These are phyloP conservation scores for Hemitrygon akajei DNA, from an alignment of 2,797 vertebrate genomes.

Conservation along the genomic window DNA sequence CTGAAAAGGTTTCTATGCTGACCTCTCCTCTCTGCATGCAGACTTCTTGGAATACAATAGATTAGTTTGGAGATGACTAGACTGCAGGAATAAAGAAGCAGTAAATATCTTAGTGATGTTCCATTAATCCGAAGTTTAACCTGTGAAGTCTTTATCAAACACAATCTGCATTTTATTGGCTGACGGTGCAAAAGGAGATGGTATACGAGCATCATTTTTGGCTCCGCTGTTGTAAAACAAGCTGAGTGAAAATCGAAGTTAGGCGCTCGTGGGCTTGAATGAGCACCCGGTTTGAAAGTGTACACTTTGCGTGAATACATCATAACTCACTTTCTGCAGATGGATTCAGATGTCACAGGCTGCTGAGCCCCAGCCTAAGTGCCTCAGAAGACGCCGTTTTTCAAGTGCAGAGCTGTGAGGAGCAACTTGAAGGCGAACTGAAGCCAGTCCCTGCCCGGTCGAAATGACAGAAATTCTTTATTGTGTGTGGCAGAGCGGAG, in stretches of 20 bases:
- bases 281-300: not conserved
- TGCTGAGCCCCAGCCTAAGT: not conserved
- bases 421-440: not conserved
- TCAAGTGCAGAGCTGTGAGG: not conserved
- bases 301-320: not conserved
- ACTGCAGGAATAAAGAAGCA: too few relatives aligned
- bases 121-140: not conserved
- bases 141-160: not conserved
- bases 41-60: not conserved
- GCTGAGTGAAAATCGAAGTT: not conserved
- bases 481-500: not conserved
- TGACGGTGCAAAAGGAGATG: not conserved
- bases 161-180: not conserved
- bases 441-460: not conserved
- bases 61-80: not conserved
- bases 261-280: not conserved
- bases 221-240: not conserved
- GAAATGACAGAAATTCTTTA: not conserved
- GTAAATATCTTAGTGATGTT: too few relatives aligned
- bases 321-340: not conserved
- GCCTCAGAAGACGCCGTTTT: not conserved
- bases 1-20: too few relatives aligned
- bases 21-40: too few relatives aligned
- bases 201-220: not conserved
- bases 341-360: too few relatives aligned